These are phyloP conservation scores for Ectemnius cavifrons DNA, from an alignment of 2,888 invertebrate species.

Conservation along the genomic window DNA sequence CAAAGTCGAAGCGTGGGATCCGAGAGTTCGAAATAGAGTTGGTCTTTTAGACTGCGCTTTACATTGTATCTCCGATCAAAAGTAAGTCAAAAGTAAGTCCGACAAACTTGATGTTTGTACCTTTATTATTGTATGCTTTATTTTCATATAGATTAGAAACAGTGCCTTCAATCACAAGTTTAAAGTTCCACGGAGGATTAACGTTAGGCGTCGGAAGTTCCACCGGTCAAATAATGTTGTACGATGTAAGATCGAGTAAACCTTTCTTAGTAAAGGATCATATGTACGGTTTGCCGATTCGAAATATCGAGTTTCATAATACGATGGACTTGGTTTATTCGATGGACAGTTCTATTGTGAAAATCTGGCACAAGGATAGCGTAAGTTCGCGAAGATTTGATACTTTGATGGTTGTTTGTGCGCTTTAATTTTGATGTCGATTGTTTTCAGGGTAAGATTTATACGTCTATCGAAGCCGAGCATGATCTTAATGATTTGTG, in stretches of 20 bases:
- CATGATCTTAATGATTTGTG: conserved; percentile 93
- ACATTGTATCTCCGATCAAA: conserved; percentile 80
- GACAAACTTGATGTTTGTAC: not conserved
- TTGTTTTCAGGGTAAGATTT: conserved; percentile 90
- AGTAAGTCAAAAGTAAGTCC: conserved; percentile 64
- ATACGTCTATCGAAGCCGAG: conserved; percentile 94
- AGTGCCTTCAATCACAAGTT: conserved; percentile 87
- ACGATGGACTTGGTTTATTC: conserved; percentile 90
- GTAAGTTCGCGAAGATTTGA: conserved; percentile 77
- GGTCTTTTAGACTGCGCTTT: conserved; percentile 92
- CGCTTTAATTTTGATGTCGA: not conserved
- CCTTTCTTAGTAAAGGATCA: conserved; percentile 96
- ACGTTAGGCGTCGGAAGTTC: conserved; percentile 94
- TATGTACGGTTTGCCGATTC: conserved; percentile 95
- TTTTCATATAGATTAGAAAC: conserved; percentile 80
- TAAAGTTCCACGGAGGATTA: conserved; percentile 87
- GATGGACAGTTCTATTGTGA: conserved; percentile 92
- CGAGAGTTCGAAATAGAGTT: conserved; percentile 87
- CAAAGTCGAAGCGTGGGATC: conserved; percentile 98
- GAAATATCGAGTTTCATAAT: conserved; percentile 90
- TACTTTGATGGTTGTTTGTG: not conserved
- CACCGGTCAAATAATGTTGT: conserved; percentile 95
- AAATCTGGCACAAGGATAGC: conserved; percentile 93
- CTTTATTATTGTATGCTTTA: not conserved
- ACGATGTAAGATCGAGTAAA: conserved; percentile 94